Percentiles rank a stretch among this genome's conserved stretches.
These are phyloP conservation scores for Takifugu bimaculatus DNA, from an alignment of 2,113 vertebrate genomes.

Conservation along the genomic window DNA sequence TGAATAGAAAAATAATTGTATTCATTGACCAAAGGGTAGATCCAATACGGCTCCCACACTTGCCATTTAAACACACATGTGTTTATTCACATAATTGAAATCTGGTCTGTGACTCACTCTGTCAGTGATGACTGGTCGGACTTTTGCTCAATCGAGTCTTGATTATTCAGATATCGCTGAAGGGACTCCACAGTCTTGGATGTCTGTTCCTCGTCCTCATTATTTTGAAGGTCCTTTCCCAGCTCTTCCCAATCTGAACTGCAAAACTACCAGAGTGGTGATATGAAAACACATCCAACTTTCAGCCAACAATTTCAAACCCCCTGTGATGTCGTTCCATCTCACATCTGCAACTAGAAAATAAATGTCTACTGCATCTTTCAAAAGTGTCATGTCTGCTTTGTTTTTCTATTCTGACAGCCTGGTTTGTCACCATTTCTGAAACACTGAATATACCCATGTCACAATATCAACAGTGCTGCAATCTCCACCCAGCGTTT, in stretches of 20 bases:
- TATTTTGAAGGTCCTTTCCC: slow-evolving; percentile 25
- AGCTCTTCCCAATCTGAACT: slow-evolving; percentile 64
- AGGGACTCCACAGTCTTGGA: slow-evolving; percentile 34
- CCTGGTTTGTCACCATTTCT: no score
- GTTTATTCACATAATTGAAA: not conserved
- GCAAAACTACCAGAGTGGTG: slow-evolving; percentile 53
- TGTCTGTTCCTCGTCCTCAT: slow-evolving; percentile 49
- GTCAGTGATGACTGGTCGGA: slow-evolving; percentile 30
- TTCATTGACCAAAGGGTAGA: no score
- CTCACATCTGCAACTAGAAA: not conserved
- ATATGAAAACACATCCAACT: not conserved
- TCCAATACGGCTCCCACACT: not conserved
- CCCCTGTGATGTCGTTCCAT: not conserved
- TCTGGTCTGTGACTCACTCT: slow-evolving; percentile 49
- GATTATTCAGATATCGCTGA: slow-evolving; percentile 45
- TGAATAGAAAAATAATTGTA: not conserved
- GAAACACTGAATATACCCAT: no score
- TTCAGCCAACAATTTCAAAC: not conserved
- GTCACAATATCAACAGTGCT: no score
- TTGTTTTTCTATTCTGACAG: no score
- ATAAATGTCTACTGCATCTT: no score
- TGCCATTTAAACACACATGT: not conserved
- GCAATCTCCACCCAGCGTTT: no score
- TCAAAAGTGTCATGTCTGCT: no score
- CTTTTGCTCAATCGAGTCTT: slow-evolving; percentile 40